Percentiles rank a stretch among this genome's conserved stretches.
phyloP scores from a whole-genome alignment of 2,888 invertebrate genomes.

The Microplitis manilae region DNA sequence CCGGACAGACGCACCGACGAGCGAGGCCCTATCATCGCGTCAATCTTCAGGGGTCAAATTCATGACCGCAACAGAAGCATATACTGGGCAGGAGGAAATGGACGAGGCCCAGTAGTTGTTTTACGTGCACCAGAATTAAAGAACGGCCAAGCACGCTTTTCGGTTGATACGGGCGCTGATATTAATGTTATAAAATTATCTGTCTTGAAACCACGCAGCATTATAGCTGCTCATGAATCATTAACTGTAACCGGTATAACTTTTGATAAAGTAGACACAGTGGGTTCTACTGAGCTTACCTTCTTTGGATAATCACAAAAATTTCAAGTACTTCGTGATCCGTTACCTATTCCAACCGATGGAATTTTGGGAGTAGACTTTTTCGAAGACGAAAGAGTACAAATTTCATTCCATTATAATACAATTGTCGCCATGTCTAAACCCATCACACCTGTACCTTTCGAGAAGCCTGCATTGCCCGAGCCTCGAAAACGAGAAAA shows the following conservation, averaged over 20 bases:
- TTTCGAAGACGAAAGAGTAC: background rate
- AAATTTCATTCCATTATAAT: slow-evolving; percentile 17
- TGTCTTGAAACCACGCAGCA: slow-evolving; percentile 9
- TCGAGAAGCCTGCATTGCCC: background rate
- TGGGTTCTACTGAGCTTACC: slow-evolving; percentile 30
- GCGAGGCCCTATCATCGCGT: too few relatives aligned
- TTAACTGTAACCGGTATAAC: slow-evolving; percentile 37
- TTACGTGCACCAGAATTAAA: slow-evolving; percentile 37
- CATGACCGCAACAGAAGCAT: too few relatives aligned
- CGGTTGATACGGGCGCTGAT: slow-evolving; percentile 40
- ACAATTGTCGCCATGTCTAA: background rate
- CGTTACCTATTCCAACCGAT: background rate
- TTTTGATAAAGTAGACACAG: slow-evolving; percentile 16
- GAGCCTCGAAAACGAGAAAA: too few relatives aligned
- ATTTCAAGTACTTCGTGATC: slow-evolving; percentile 39
- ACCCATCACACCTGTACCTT: background rate
- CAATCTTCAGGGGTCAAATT: too few relatives aligned
- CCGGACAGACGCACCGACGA: too few relatives aligned
- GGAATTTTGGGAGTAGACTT: slow-evolving; percentile 1
- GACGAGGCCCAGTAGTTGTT: background rate
- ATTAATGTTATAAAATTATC: slow-evolving; percentile 34
- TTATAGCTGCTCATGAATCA: slow-evolving; percentile 25
- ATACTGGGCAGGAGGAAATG: too few relatives aligned
- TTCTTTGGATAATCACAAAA: slow-evolving; percentile 27
- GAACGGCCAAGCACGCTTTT: slow-evolving; percentile 11